Evolutionary conservation across 2,113 vertebrate species (phyloP).

Genomic region (Psilopogon haemacephalus): DNA sequence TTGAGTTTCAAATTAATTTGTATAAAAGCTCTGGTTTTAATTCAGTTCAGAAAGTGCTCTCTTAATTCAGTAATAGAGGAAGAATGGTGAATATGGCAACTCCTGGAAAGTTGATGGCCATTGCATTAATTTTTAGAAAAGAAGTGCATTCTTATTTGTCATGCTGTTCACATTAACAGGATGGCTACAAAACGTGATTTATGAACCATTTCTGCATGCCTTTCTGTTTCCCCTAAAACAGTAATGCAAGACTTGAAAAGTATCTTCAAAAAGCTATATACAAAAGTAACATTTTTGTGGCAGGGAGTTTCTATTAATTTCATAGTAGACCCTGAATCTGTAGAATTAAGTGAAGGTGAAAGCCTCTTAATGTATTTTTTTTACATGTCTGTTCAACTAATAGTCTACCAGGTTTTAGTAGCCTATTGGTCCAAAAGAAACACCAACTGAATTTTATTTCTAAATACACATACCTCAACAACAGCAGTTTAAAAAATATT

Average conservation of each 20-base stretch:
- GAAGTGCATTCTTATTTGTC: conserved; percentile 4
- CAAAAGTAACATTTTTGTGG: background rate
- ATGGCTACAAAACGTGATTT: background rate
- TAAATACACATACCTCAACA: background rate
- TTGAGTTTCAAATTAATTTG: conserved; percentile 35
- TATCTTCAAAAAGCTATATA: background rate
- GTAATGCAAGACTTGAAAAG: background rate
- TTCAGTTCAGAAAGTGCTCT: conserved; percentile 15
- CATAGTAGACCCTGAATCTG: background rate
- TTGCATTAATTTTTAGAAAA: conserved; percentile 22
- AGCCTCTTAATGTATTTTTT: background rate
- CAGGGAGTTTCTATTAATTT: background rate
- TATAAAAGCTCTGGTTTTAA: conserved; percentile 24
- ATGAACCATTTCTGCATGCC: background rate
- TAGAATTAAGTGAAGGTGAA: background rate
- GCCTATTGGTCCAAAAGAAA: background rate
- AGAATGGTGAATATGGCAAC: background rate
- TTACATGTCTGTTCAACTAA: background rate
- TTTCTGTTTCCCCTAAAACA: background rate
- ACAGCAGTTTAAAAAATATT: background rate
- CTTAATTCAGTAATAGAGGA: conserved; percentile 6
- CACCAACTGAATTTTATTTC: background rate
- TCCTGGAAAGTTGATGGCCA: background rate
- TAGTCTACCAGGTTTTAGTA: background rate
- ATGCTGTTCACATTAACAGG: background rate